phyloP scores from a whole-genome alignment of 2,113 vertebrate species.

The Plotosus lineatus region DNA sequence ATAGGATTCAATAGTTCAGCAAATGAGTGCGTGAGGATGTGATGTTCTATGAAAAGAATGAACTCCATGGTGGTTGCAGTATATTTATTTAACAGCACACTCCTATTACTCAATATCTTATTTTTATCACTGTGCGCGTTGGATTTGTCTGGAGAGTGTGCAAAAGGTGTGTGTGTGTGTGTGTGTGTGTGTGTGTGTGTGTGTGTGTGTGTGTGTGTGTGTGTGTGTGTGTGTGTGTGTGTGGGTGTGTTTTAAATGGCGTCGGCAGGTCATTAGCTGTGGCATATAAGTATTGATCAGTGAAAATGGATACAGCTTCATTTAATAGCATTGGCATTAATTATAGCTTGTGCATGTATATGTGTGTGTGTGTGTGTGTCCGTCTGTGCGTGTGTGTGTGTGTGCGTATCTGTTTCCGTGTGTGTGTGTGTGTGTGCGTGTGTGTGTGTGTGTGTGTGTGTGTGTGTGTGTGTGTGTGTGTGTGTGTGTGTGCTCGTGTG shows the following conservation, averaged over 20 bases:
- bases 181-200: too few species aligned
- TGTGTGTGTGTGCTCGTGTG: too few species aligned
- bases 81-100: not conserved
- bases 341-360: not conserved
- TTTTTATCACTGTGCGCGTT: not conserved
- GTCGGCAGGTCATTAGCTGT: not conserved
- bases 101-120: not conserved
- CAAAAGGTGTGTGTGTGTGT: not conserved
- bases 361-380: not conserved
- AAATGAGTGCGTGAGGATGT: too few species aligned
- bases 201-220: too few species aligned
- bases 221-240: too few species aligned
- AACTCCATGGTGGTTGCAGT: too few species aligned
- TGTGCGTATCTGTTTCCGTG: not conserved
- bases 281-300: not conserved
- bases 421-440: not conserved
- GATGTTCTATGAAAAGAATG: not conserved
- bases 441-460: not conserved
- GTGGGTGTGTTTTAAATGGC: not conserved
- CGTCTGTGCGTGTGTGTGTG: not conserved
- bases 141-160: not conserved
- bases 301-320: not conserved
- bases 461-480: slow-evolving; percentile 1
- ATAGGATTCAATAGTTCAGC: too few species aligned
- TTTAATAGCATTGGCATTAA: not conserved